A percentile compares a stretch with the other conserved stretches of the same genome.
These are phyloP conservation scores for Kradibia gibbosae DNA, from an alignment of 1,140 invertebrate genomes.

Conservation along the genomic window DNA sequence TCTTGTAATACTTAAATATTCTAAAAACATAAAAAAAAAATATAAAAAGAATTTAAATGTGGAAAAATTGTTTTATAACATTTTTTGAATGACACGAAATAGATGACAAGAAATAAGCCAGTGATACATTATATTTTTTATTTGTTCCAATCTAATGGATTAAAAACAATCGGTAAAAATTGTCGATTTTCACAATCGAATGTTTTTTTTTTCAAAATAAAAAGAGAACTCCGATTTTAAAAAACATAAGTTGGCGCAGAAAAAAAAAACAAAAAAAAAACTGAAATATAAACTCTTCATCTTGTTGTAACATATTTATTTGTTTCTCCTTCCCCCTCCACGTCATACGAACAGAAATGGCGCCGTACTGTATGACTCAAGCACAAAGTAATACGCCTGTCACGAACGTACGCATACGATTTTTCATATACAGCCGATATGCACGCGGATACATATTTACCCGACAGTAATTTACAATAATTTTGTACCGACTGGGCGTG, in stretches of 20 bases:
- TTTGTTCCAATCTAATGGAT: not conserved
- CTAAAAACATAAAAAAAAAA: too few relatives aligned
- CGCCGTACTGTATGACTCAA: not conserved
- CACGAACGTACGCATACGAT: not conserved
- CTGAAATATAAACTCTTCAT: not conserved
- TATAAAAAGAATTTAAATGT: too few relatives aligned
- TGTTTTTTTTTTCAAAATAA: not conserved
- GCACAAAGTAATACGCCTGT: not conserved
- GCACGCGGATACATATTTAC: slow-evolving; percentile 47
- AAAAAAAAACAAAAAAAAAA: slow-evolving; percentile 9
- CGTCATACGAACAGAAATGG: not conserved
- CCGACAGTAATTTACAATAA: slow-evolving; percentile 60
- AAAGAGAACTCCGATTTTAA: not conserved
- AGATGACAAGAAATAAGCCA: too few relatives aligned
- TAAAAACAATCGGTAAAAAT: not conserved
- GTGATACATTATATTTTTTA: too few relatives aligned
- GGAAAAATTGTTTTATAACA: too few relatives aligned
- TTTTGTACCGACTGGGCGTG: slow-evolving; percentile 54
- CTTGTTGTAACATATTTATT: slow-evolving; percentile 6
- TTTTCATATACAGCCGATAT: not conserved
- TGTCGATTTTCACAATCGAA: not conserved
- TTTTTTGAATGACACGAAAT: too few relatives aligned
- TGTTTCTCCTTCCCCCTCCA: not conserved
- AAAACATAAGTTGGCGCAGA: not conserved
- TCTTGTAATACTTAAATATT: too few relatives aligned